Evolutionary conservation across 2,888 invertebrate genomes (phyloP).

Genomic region (Calameuta filiformis): DNA sequence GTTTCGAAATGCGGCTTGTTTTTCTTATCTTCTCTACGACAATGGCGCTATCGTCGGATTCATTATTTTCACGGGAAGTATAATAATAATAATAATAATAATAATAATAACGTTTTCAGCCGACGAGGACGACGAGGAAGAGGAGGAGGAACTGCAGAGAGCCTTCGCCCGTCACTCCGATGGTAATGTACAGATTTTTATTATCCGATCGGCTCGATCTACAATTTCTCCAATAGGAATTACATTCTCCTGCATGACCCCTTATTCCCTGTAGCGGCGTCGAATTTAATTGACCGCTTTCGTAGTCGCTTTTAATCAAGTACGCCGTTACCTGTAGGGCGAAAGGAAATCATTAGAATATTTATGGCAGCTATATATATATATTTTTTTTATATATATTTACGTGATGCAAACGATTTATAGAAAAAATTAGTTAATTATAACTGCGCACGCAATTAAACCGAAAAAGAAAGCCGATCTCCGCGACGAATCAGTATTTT

Average conservation of each 20-base stretch:
- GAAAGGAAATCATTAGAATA: neutral
- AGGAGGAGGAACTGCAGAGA: slow-evolving; percentile 51
- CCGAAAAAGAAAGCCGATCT: no score
- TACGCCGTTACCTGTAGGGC: neutral
- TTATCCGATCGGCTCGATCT: neutral
- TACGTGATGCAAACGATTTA: no score
- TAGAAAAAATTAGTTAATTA: no score
- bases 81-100: slow-evolving; percentile 17
- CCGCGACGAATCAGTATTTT: no score
- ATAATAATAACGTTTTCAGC: slow-evolving; percentile 14
- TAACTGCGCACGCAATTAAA: no score
- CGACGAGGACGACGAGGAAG: slow-evolving; percentile 50
- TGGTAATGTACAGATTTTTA: slow-evolving; percentile 36
- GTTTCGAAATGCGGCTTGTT: no score
- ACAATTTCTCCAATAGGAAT: neutral
- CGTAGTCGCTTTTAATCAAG: neutral
- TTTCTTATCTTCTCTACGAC: neutral
- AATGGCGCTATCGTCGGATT: neutral
- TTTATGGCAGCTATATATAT: neutral
- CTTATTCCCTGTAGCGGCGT: neutral
- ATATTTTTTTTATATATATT: no score
- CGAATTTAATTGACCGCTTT: neutral
- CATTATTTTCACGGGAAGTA: neutral
- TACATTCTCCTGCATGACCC: neutral
- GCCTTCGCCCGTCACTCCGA: slow-evolving; percentile 53